phyloP scores from a whole-genome alignment of 2,888 invertebrate species.

The Stegophylla sp. region DNA sequence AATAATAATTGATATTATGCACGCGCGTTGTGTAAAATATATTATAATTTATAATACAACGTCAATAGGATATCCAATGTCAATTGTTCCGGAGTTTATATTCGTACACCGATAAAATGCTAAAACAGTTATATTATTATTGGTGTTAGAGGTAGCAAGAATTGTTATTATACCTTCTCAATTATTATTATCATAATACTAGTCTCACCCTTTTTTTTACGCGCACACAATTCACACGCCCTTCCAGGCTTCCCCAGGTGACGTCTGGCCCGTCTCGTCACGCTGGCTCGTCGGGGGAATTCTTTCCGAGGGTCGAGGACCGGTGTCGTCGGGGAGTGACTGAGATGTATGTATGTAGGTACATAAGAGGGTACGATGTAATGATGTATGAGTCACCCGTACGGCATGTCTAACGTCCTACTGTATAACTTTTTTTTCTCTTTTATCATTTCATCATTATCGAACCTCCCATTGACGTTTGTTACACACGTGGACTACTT shows the following conservation, averaged over 20 bases:
- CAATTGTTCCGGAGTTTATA: constrained; percentile 30
- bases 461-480: background rate
- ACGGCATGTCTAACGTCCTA: too few relatives aligned
- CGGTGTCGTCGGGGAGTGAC: constrained; percentile 11
- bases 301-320: constrained; percentile 22
- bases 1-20: background rate
- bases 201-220: too few relatives aligned
- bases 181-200: background rate
- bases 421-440: background rate
- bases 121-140: constrained; percentile 27
- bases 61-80: constrained; percentile 15
- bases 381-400: constrained; percentile 11
- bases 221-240: background rate
- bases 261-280: background rate
- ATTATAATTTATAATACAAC: background rate
- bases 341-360: constrained; percentile 39
- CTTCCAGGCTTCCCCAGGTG: constrained; percentile 8
- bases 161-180: too few relatives aligned
- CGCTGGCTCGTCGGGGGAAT: constrained; percentile 12
- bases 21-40: background rate
- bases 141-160: too few relatives aligned
- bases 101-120: constrained; percentile 20
- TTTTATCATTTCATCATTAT: background rate
- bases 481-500: background rate
- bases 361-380: background rate